phyloP scores from a whole-genome alignment of 2,113 vertebrate genomes.

The Salminus brasiliensis region DNA sequence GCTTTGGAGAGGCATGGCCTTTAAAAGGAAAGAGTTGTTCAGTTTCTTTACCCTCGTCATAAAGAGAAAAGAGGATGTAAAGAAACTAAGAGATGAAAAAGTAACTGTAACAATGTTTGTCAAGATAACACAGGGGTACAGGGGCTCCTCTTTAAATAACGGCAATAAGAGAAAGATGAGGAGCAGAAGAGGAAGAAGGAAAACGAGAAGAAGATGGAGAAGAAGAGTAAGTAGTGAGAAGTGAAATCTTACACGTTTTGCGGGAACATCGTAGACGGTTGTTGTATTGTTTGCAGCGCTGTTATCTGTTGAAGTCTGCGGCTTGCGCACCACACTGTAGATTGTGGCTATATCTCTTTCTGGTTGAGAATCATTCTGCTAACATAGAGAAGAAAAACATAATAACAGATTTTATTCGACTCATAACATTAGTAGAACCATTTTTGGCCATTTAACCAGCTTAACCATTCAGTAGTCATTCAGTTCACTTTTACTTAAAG shows the following conservation, averaged over 20 bases:
- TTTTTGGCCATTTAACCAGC: no score
- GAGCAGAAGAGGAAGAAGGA: background rate
- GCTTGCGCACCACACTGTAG: constrained; percentile 25
- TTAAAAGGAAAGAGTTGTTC: background rate
- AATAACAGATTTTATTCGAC: no score
- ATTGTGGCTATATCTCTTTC: background rate
- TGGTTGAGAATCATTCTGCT: background rate
- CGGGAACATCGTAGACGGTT: constrained; percentile 17
- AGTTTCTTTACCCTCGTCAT: background rate
- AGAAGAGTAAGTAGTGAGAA: background rate
- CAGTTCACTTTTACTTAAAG: no score
- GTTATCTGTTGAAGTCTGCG: background rate
- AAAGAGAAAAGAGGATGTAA: background rate
- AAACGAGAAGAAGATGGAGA: background rate
- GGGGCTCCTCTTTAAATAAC: no score
- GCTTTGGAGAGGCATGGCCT: background rate
- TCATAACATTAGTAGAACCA: no score
- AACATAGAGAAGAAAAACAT: constrained; percentile 5
- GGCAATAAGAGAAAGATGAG: no score
- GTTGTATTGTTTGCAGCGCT: background rate
- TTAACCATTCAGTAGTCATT: no score
- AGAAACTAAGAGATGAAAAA: no score
- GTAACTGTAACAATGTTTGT: no score
- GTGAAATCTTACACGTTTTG: constrained; percentile 20
- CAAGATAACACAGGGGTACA: no score